Evolutionary conservation across 2,797 vertebrate genomes (phyloP), one percentile per base, ranked within the genome.

Genomic region (Urosaurus nigricauda): DNA sequence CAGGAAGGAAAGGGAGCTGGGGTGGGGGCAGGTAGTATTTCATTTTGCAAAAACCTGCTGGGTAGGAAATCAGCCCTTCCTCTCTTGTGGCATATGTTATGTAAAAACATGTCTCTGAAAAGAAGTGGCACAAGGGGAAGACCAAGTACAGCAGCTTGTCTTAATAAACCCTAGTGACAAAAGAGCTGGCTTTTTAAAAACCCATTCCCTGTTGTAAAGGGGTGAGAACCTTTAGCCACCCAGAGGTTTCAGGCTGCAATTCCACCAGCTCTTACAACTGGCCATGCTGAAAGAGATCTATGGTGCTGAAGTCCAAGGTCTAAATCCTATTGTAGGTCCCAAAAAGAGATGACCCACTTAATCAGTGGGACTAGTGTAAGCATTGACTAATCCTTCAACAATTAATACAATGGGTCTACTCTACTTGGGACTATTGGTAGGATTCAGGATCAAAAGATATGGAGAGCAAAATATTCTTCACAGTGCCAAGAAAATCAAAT

Each of bases 31-130:
- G 35, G 93, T 91, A 94, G 91, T 89, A 93, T 94, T 92, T 93
- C 47, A 32, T 94, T 94, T 87, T 37, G 89, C 88, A 87, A 93
- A 91, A 90, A 94, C 81, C 91, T 90, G 75, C 82, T 92, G 65
- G 7, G 81, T 83, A 87, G 77, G 79, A 88, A 81, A 79, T 79
- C 1, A 56, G 85, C 0, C 65, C 53, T 60, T 74, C 43, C 9
- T 4, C 43, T 51, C 0, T 0, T 32, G 53, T 84, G 58, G 53
- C n/a, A 65, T 71, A 32, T 65, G 53, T 87, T 88, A 88, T 60
- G 79, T 43, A 51, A 11, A 53, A 71, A 78, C 75, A 29, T 14
- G 58, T 32, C n/a, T 89, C 19, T 8, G 4, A 65, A 83, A 32
- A 4, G 63, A 84, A 58, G 77, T n/a, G 58, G 40, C 37, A 89